Evolutionary conservation across 2,113 vertebrate species (phyloP), one percentile per base, ranked within the genome.

Genomic region (Probosciger aterrimus): DNA sequence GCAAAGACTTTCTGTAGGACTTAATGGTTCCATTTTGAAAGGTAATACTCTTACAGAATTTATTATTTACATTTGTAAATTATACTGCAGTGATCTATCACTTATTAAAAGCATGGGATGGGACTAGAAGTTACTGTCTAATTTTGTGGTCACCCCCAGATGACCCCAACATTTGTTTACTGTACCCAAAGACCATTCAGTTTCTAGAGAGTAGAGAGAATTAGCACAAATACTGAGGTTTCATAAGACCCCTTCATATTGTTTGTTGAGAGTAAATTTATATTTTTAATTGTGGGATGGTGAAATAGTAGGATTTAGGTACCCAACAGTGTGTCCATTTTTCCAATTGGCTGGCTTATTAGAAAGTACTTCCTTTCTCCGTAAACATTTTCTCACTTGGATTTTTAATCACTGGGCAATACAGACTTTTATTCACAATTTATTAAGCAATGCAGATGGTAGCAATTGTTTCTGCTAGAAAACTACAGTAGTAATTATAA

Each of bases 1-100:
- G 55, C 50, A 90, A 75, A 95, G 89, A 88, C 33, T 91, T 95
- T 88, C 65, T 88, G 47, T 81, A 93, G 65, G 70, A 85, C 75
- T 87, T 92, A 92, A 90, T 82, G 75, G 11, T 92, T 88, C 46
- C 27, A 49, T 86, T 94, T 93, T 82, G 84, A 88, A 88, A 94
- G 64, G 73, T 84, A 90, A 44, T 93, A 81, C 31, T 80, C 39
- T 24, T 68, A 35, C 93, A 95, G 33, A 89, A 84, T 86, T 92
- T 93, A 53, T 76, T 88, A 79, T 93, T 92, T 87, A 69, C 69
- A 30, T 62, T 84, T 76, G 25, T 69, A 89, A 88, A 76, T 92
- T 73, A 89, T 47, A 41, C 57, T 86, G 44, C 64, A 71, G 18
- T 50, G 73, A 47, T 86, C 50, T 93, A 62, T 84, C 73, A 68